Percentiles rank a stretch among this genome's conserved stretches.
These are phyloP conservation scores for Ptychoptera albimana DNA, from an alignment of 2,888 invertebrate species.

Conservation along the genomic window DNA sequence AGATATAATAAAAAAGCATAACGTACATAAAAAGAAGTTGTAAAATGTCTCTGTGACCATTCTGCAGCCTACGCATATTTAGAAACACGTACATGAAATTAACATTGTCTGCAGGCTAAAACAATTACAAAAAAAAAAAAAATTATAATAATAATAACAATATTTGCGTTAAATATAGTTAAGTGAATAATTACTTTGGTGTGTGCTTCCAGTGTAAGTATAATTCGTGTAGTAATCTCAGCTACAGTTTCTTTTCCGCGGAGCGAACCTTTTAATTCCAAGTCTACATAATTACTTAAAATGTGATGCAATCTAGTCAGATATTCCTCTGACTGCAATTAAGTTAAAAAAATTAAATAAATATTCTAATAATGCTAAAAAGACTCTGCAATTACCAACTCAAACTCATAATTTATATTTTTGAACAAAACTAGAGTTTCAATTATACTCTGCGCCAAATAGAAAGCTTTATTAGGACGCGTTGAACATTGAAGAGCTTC, in stretches of 20 bases:
- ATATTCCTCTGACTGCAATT: too few species aligned
- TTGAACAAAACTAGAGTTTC: too few species aligned
- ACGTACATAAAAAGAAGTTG: conserved; percentile 2
- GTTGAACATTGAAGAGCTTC: too few species aligned
- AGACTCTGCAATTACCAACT: too few species aligned
- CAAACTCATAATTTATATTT: too few species aligned
- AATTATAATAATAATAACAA: neutral
- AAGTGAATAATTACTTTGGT: neutral
- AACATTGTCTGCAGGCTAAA: neutral
- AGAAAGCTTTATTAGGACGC: too few species aligned
- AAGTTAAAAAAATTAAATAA: too few species aligned
- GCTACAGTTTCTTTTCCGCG: neutral
- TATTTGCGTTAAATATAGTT: too few species aligned
- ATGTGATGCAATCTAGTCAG: too few species aligned
- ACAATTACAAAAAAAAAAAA: neutral
- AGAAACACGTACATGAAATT: neutral
- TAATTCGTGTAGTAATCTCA: neutral
- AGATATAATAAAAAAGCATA: neutral
- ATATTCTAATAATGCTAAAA: too few species aligned
- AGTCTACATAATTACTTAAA: neutral
- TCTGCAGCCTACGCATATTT: neutral
- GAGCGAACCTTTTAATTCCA: conserved; percentile 2
- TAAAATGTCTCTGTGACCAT: conserved; percentile 1
- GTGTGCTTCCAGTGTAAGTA: neutral
- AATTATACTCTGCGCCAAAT: too few species aligned